Evolutionary conservation across 2,888 invertebrate species (phyloP).

Genomic region (Electrophaes corylata): DNA sequence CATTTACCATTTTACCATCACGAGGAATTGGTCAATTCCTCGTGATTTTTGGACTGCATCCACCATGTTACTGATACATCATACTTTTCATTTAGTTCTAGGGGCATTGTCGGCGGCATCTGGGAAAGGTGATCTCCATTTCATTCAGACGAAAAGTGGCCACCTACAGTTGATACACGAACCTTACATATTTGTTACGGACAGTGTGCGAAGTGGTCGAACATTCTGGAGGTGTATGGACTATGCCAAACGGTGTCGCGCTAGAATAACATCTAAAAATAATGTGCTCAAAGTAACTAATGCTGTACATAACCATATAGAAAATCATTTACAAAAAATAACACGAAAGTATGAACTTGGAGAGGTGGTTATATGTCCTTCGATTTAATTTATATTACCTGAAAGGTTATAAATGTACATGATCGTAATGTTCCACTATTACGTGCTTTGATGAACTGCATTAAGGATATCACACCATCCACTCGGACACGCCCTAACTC

Average conservation of each 20-base stretch:
- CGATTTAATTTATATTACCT: constrained; percentile 51
- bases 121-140: constrained; percentile 73
- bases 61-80: constrained; percentile 7
- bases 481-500: too few species aligned
- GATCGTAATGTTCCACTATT: background rate
- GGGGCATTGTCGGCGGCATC: constrained; percentile 58
- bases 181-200: constrained; percentile 79
- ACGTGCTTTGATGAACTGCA: too few species aligned
- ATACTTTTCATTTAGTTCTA: constrained; percentile 57
- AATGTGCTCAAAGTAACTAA: constrained; percentile 76
- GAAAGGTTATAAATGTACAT: constrained; percentile 4
- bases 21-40: background rate
- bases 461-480: too few species aligned
- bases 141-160: constrained; percentile 80
- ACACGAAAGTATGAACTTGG: constrained; percentile 73
- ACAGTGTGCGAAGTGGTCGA: constrained; percentile 78
- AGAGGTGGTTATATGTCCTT: constrained; percentile 76
- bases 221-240: constrained; percentile 82
- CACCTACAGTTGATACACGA: constrained; percentile 78
- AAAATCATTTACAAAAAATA: constrained; percentile 75
- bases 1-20: background rate
- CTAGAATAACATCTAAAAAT: constrained; percentile 78
- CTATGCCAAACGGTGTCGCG: constrained; percentile 78
- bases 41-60: background rate
- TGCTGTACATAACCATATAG: constrained; percentile 72